Base-by-base conservation (phyloP, 1,140 invertebrate genomes). In the Trachymyrmex septentrionalis region DNA sequence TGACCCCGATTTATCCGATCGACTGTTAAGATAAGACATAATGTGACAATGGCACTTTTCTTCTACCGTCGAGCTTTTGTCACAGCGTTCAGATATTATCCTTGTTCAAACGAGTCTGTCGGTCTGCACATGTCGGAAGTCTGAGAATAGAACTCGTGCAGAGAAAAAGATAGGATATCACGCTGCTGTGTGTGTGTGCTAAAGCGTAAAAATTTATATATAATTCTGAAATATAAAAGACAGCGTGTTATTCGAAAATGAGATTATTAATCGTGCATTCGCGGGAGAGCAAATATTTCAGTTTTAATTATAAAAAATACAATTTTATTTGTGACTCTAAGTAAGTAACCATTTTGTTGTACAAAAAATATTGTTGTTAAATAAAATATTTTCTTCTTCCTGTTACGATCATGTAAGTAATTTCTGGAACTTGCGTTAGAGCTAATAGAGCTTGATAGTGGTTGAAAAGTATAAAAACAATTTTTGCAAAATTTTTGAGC, bases 1-100 rank as follows among this genome's bases (percentile, higher is more conserved):
- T 73, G 73, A 84, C 69, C 80, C 16, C 69, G 38, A 75, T 84
- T 84, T 84, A 84, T 84, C 44, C 55, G 80, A 84, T 73, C 80
- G 69, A 24, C 69, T 24, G 59, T 84, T 75, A 50, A 73, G 69
- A 84, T 84, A 73, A 50, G 4, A 24, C 24, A 38, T 73, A 73
- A 73, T 30, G 80, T n/a, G 38, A 73, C 55, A 50, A 50, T 27
- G 30, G n/a, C 30, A 67, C 38, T 50, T 44, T 69, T 38, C 48
- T 69, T 69, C 55, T 34, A 63, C 38, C 44, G 59, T 24, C 38
- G 80, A 16, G 80, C 67, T 84, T 84, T 75, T 75, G 69, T 84
- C 38, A 10, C 21, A n/a, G 7, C 34, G 24, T 48, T 73, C 19
- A 50, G 24, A 55, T 38, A 38, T 27, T 48, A 38, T 24, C 24